phyloP scores from a whole-genome alignment of 2,888 invertebrate genomes.

The Pristionchus maxplancki region DNA sequence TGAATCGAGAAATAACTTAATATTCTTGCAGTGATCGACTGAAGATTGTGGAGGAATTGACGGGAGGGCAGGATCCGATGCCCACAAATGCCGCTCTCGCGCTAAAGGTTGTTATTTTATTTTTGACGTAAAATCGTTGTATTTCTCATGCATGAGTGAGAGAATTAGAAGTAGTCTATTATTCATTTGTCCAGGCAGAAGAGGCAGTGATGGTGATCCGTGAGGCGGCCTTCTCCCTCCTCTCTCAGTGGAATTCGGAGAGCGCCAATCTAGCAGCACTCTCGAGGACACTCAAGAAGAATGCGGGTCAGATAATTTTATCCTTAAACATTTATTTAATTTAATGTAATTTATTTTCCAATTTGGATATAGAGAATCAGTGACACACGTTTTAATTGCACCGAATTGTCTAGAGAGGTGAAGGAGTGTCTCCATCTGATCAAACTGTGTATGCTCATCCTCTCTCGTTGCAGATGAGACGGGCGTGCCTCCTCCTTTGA shows the following conservation, averaged over 20 bases:
- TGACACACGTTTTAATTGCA: neutral
- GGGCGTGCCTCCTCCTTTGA: slow-evolving; percentile 34
- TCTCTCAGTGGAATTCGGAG: slow-evolving; percentile 69
- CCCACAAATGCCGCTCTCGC: neutral
- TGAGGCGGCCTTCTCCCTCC: slow-evolving; percentile 64
- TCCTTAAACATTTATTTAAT: neutral
- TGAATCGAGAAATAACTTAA: neutral
- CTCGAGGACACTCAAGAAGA: slow-evolving; percentile 55
- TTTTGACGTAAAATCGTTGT: neutral
- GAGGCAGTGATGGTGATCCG: slow-evolving; percentile 65
- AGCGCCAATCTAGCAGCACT: slow-evolving; percentile 54
- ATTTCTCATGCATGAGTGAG: no score
- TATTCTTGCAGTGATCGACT: slow-evolving; percentile 15
- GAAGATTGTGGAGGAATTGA: slow-evolving; percentile 39
- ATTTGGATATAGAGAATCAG: neutral
- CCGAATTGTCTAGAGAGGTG: no score
- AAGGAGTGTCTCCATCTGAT: neutral
- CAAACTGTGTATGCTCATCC: neutral
- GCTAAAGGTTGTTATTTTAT: neutral
- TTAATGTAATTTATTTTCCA: neutral
- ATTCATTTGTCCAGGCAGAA: no score
- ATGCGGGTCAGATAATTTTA: neutral
- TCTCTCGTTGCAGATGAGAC: neutral
- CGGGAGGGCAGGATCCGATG: neutral
- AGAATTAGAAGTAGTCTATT: no score